Conservation (phyloP, 2,888 invertebrate species). For the Netelia melanura region DNA sequence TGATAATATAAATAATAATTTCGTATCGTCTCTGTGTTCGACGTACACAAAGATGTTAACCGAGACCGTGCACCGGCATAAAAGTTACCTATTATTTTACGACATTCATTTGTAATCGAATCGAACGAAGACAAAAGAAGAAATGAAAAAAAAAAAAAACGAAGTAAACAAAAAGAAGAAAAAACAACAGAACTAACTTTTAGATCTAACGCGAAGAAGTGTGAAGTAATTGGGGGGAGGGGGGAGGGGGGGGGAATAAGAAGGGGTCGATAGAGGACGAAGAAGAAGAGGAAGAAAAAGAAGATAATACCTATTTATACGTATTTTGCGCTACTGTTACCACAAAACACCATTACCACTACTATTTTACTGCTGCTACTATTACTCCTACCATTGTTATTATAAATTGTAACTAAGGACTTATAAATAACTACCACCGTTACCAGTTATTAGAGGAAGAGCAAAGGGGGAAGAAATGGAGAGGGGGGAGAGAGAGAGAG, state of each 20-base stretch:
- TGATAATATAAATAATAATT: constrained; percentile 46
- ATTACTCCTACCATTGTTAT: constrained; percentile 47
- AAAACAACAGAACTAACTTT: not conserved
- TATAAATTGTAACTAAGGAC: constrained; percentile 20
- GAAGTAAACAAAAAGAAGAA: constrained; percentile 12
- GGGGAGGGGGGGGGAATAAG: no score
- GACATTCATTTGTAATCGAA: constrained; percentile 80
- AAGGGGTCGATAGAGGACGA: constrained; percentile 77
- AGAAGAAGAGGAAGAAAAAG: constrained; percentile 45
- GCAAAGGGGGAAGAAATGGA: constrained; percentile 19
- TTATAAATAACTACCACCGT: constrained; percentile 71
- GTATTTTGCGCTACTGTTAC: constrained; percentile 72
- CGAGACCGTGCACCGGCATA: constrained; percentile 76
- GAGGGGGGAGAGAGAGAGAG: constrained; percentile 68
- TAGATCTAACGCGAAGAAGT: no score
- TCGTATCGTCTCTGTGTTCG: constrained; percentile 62
- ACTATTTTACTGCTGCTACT: constrained; percentile 66
- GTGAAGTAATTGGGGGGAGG: no score
- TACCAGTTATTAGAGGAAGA: constrained; percentile 44
- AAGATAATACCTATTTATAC: constrained; percentile 63
- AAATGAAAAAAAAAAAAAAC: constrained; percentile 36
- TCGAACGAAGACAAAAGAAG: constrained; percentile 76
- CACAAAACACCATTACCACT: constrained; percentile 63
- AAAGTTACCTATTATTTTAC: constrained; percentile 83
- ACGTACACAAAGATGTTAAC: constrained; percentile 57